A percentile compares a stretch with the other conserved stretches of the same genome.
phyloP scores from a whole-genome alignment of 2,113 vertebrate species.

The Lonchura striata region DNA sequence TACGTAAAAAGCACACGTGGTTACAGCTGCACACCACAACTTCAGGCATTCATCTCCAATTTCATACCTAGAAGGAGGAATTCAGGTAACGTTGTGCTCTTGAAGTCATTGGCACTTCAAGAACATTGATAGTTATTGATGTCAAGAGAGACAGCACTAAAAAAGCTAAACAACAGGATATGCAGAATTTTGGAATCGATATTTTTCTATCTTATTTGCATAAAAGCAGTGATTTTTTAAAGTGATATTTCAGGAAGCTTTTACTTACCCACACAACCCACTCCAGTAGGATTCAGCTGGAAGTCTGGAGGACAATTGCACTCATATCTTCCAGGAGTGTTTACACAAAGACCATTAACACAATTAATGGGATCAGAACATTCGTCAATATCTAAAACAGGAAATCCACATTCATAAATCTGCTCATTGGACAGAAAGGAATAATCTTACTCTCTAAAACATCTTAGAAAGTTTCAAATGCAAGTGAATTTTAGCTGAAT shows the following conservation, averaged over 20 bases:
- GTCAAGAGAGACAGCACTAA: not conserved
- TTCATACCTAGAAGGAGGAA: not conserved
- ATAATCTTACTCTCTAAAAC: not conserved
- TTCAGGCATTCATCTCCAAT: not conserved
- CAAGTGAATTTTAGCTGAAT: not conserved
- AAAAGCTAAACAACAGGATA: not conserved
- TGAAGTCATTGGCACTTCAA: not conserved
- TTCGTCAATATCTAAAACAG: slow-evolving; percentile 80
- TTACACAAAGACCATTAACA: slow-evolving; percentile 84
- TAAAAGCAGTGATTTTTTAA: not conserved
- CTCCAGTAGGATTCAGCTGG: slow-evolving; percentile 83
- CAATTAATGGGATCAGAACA: slow-evolving; percentile 86
- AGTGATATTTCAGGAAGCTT: not conserved
- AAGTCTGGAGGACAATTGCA: slow-evolving; percentile 86
- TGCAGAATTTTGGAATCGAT: not conserved
- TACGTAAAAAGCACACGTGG: not conserved
- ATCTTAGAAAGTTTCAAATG: not conserved
- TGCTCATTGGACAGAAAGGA: not conserved
- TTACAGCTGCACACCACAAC: not conserved
- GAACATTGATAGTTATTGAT: not conserved
- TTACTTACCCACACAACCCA: slow-evolving; percentile 85
- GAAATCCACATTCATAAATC: not conserved
- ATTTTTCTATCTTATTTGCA: not conserved
- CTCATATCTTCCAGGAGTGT: slow-evolving; percentile 82
- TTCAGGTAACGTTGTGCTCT: not conserved